These are phyloP conservation scores for Sula dactylatra DNA, from an alignment of 2,113 vertebrate species.

Conservation along the genomic window DNA sequence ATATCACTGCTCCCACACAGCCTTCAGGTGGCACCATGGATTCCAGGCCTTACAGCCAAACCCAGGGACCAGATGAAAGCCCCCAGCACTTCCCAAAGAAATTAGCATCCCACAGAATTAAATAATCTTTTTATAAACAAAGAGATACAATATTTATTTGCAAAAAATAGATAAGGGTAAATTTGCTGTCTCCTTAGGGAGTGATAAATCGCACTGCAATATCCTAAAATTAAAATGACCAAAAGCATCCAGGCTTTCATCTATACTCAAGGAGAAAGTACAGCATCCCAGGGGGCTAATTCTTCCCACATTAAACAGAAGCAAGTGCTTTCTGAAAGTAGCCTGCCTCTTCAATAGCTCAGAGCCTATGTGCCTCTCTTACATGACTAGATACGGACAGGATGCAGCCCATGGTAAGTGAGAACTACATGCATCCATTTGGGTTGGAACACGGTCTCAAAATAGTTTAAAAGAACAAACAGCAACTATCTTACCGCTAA, in stretches of 20 bases:
- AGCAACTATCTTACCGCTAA: conserved; percentile 43
- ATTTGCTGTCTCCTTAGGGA: background rate
- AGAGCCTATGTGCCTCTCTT: background rate
- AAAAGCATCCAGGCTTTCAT: background rate
- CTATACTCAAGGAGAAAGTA: background rate
- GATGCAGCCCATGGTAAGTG: background rate
- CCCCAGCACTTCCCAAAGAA: background rate
- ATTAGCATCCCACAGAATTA: background rate
- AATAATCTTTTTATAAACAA: background rate
- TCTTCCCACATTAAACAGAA: background rate
- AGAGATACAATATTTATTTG: background rate
- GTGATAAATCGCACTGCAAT: background rate
- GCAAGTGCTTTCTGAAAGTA: background rate
- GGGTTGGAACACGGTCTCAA: background rate
- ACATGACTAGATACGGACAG: rapidly evolving
- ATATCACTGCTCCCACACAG: background rate
- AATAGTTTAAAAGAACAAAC: background rate
- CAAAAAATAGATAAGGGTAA: background rate
- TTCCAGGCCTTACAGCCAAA: background rate
- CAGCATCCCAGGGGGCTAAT: background rate
- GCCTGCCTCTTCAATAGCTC: background rate
- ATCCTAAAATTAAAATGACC: background rate
- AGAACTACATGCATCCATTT: background rate
- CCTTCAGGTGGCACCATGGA: background rate
- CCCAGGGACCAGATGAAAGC: background rate